Base-by-base conservation (phyloP, 2,113 vertebrate species). In the Rhizomys pruinosus region DNA sequence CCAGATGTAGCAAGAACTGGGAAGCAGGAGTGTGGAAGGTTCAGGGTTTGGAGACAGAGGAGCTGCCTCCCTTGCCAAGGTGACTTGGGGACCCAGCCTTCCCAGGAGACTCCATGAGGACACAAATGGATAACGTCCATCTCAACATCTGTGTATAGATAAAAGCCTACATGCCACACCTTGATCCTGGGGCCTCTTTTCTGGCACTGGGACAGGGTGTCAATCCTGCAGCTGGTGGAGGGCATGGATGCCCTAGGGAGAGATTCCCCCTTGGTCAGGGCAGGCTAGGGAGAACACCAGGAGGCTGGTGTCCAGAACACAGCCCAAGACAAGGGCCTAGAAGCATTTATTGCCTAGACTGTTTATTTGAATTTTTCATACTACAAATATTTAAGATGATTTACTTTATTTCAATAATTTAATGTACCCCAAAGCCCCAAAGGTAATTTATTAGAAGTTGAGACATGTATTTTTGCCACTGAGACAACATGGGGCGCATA, bases 331-430 rank as follows among this genome's bases (percentile, higher is more conserved):
- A 34, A 64, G 91, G 91, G 93, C 84, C 81, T n/a, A 9, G 89
- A 92, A 90, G 95, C 87, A 73, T 90, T 95, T 96, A 82, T 96
- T 92, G 55, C 87, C 71, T 94, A 61, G 72, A 78, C 88, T 92
- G 87, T 96, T 96, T 96, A 97, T 97, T 97, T 97, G 85, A 93
- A 39, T 91, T 97, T 97, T 97, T 96, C 80, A 55, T 95, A 93
- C 74, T 97, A 96, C 96, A 97, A 96, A 86, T 97, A 97, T 97
- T 97, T 97, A 97, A 97, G 91, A 95, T 96, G 76, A 64, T 94
- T 96, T 96, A 90, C 81, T 96, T 97, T 96, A 97, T 97, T 97
- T 97, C 97, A 97, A 96, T 97, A 97, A 97, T 97, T 97, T 97
- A 97, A 97, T 94, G 97, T 89, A 93, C 79, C 95, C 95, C 92